A percentile compares a stretch with the other conserved stretches of the same genome.
Evolutionary conservation across 2,113 vertebrate genomes (phyloP).

Genomic region (Pantherophis guttatus): DNA sequence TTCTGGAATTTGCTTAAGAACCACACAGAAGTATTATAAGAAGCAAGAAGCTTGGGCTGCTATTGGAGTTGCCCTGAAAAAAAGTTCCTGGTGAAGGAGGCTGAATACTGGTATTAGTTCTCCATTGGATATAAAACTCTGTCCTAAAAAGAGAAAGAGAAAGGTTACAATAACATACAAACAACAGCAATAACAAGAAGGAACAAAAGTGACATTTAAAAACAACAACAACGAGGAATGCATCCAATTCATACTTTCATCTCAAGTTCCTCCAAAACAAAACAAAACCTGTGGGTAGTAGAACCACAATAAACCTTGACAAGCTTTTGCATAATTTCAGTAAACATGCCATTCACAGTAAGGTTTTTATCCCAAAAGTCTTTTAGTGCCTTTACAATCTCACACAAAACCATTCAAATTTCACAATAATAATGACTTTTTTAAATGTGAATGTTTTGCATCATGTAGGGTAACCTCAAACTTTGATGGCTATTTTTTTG

Average conservation of each 20-base stretch:
- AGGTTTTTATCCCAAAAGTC: background rate
- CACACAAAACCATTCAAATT: background rate
- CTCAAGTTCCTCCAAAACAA: slow-evolving; percentile 7
- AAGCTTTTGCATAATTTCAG: background rate
- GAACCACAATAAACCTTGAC: background rate
- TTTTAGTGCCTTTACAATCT: background rate
- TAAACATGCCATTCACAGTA: background rate
- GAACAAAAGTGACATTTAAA: background rate
- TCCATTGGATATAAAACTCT: background rate
- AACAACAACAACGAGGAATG: background rate
- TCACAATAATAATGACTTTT: slow-evolving; percentile 1
- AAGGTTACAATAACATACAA: background rate
- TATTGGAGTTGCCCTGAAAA: background rate
- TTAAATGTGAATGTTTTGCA: slow-evolving; percentile 19
- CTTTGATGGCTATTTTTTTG: slow-evolving; percentile 9
- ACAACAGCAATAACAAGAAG: background rate
- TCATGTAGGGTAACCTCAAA: background rate
- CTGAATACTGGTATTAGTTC: background rate
- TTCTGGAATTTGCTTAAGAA: background rate
- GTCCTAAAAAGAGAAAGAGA: background rate
- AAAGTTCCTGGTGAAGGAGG: background rate
- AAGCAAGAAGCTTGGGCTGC: background rate
- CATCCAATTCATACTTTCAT: background rate
- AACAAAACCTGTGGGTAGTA: background rate
- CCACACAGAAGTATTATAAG: background rate